Percentiles rank a stretch among this genome's conserved stretches.
Conservation (phyloP, 2,888 invertebrate species). For the Arge pagana region DNA sequence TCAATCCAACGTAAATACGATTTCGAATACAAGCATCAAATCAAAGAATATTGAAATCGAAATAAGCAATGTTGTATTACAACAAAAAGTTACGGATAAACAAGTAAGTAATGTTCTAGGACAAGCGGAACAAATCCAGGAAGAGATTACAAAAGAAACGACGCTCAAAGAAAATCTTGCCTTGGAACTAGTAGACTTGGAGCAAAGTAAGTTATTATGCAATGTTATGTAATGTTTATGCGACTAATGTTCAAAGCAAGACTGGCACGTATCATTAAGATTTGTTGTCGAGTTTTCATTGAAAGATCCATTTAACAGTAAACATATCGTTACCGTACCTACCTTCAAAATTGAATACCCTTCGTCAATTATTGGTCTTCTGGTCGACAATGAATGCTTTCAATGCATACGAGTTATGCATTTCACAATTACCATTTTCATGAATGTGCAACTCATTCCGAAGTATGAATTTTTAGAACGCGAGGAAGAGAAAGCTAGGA, state of each 20-base stretch:
- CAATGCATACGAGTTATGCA: too few relatives aligned
- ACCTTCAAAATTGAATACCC: too few relatives aligned
- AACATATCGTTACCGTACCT: too few relatives aligned
- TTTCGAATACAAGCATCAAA: constrained; percentile 24
- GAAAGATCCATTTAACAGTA: too few relatives aligned
- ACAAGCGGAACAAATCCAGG: constrained; percentile 30
- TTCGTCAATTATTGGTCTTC: too few relatives aligned
- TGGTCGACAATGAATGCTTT: too few relatives aligned
- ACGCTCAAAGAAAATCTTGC: constrained; percentile 35
- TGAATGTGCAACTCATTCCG: too few relatives aligned
- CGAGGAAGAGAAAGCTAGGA: constrained; percentile 33
- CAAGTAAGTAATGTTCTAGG: constrained; percentile 35
- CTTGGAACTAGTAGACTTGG: constrained; percentile 44
- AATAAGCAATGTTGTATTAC: constrained; percentile 31
- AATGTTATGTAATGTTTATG: neutral
- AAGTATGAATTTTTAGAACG: constrained; percentile 28
- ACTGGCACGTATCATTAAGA: too few relatives aligned
- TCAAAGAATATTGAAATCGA: constrained; percentile 29
- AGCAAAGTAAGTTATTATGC: constrained; percentile 38
- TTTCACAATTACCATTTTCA: too few relatives aligned
- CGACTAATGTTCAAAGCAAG: neutral
- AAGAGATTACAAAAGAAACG: constrained; percentile 33
- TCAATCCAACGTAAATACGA: constrained; percentile 14
- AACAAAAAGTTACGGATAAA: constrained; percentile 42
- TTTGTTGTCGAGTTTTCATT: too few relatives aligned